Evolutionary conservation across 2,113 vertebrate genomes (phyloP), one percentile per base, ranked within the genome.

Genomic region (Alexandromys fortis): DNA sequence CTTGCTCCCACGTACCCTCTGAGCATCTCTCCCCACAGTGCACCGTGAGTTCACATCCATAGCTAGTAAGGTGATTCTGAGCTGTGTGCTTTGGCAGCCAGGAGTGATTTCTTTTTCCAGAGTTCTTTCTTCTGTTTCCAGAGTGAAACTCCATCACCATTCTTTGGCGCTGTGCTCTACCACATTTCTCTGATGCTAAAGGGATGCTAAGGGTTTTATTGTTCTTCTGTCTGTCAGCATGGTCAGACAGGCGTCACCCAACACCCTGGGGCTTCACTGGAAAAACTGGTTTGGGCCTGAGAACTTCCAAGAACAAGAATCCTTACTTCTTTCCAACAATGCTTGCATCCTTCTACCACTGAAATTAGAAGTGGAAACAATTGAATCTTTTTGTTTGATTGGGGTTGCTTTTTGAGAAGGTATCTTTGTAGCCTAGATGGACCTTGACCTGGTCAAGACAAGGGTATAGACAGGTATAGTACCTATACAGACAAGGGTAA

Each of bases 151-250:
- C 70, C 92, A 91, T 85, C 83, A 78, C 49, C 67, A 13, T 81
- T 95, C 55, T 22, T 87, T 86, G 35, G 76, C 89, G 98, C 91
- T 98, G 78, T 94, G 61, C 63, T 92, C 76, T 42, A 30, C 86
- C 92, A 47, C 58, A 26, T 87, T 96, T 91, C 91, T 90, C 55
- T 92, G 81, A 89, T 89, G 21, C 47, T 77, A 38, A 38, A 30
- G 16, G 92, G 52, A 89, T 4, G 21, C 8, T 52, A 86, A 95
- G 90, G 72, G 12, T 24, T 96, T 97, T 38, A 42, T 13, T 63
- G 76, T 87, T 88, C 9, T 95, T 93, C 73, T 26, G 24, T 63
- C 63, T 91, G 83, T 47, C 95, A 96, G 91, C 95, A 86, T 86
- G 96, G 45, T 24, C 30, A 81, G 72, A 58, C 30, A 1, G 49